Evolutionary conservation across 2,888 invertebrate species (phyloP), one percentile per base, ranked within the genome.

Genomic region (Caenorhabditis zanzibari): DNA sequence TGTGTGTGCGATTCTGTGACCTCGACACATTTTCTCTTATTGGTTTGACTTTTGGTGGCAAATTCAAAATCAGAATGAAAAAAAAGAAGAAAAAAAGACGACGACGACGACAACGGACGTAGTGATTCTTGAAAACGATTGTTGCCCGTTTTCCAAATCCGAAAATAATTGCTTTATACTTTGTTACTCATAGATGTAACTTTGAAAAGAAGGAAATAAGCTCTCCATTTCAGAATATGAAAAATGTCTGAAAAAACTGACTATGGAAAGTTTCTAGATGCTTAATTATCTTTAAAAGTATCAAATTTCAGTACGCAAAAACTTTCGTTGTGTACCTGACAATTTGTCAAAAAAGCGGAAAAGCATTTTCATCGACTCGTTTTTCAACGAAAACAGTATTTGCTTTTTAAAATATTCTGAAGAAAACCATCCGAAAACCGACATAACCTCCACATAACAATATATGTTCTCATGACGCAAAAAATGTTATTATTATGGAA

Each of bases 11-110:
- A n/a, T 35, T 59, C 19, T 32, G 49, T 49, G 66, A 58, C 35
- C 68, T 22, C 54, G 35, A 63, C 56, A 54, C 63, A 64, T 64
- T 44, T 38, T 41, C 59, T 32, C 38, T 26, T 52, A 52, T 49
- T 28, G 59, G 9, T 7, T 6, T 73, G 73, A 73, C 73, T 73
- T 61, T 63, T 56, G 58, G 35, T 64, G 73, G 41, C 38, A 38
- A 56, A 24, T 56, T 41, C 38, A 54, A 41, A 69, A 56, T 56
- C 69, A 24, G 26, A 38, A 41, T 12, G 19, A 64, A 28, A 49
- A 16, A 22, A 16, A 32, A 28, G 38, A 16, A 22, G 14, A 32
- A 52, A 35, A 22, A 22, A 32, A 32, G 41, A 38, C 38, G 22
- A 44, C n/a, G 12, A 12, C n/a, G 28, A 35, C 24, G 22, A 74